These are phyloP conservation scores for Clusia tigrina DNA, from an alignment of 2,888 invertebrate genomes.

Conservation along the genomic window DNA sequence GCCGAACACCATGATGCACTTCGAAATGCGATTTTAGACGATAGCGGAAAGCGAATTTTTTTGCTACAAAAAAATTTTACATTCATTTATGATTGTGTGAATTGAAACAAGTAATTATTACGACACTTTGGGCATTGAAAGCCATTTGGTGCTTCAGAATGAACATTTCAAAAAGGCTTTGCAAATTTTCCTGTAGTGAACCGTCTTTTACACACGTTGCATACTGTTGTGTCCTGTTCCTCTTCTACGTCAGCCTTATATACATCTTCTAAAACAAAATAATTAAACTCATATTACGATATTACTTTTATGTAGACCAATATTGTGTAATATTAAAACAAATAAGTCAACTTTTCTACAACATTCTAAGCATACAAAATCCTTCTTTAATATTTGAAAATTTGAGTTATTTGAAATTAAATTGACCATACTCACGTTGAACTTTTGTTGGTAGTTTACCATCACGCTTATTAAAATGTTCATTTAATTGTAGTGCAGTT, in stretches of 20 bases:
- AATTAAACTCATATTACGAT: too few relatives aligned
- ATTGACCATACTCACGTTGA: too few relatives aligned
- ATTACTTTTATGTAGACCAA: too few relatives aligned
- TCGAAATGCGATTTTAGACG: conserved; percentile 2
- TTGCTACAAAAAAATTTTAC: neutral
- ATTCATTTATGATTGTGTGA: too few relatives aligned
- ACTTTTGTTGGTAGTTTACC: too few relatives aligned
- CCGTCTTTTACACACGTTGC: neutral
- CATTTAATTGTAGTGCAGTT: neutral
- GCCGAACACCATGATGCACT: neutral
- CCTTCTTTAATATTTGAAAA: neutral
- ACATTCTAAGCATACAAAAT: neutral
- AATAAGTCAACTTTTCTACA: neutral
- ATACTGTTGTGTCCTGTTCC: neutral
- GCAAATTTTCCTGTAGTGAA: neutral
- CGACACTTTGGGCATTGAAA: conserved; percentile 4
- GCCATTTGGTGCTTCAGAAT: neutral
- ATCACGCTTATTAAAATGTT: too few relatives aligned
- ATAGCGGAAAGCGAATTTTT: neutral
- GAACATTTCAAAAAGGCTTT: neutral
- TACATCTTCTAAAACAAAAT: too few relatives aligned
- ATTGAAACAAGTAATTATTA: neutral
- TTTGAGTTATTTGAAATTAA: too few relatives aligned
- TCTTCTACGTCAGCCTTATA: too few relatives aligned
- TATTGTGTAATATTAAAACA: too few relatives aligned